Base-by-base conservation (phyloP, 2,888 invertebrate genomes). In the Tetragonisca angustula region DNA sequence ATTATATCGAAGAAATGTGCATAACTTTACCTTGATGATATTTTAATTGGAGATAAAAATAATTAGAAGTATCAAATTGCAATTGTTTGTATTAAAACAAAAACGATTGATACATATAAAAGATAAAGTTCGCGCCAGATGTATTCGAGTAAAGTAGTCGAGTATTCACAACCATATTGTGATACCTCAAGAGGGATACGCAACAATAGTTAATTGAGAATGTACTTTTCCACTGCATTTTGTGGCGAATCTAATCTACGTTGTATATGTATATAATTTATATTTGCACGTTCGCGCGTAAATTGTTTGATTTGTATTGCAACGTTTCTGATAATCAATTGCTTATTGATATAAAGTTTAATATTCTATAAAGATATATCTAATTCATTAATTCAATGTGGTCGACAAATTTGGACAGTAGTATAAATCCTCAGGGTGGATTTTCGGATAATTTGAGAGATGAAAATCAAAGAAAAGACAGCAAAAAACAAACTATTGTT, bases 401-500 rank as follows among this genome's bases (percentile, higher is more conserved):
- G 82, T 62, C 75, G 19, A 74, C 78, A 52, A 80, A 67, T 65
- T 80, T 24, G 62, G 69, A 84, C 54, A 72, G 4, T 13, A 79
- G 70, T 32, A 24, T n/a, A 50, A 68, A 50, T 17, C 52, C 65
- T 11, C 87, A 87, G 11, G 92, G 92, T 21, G 93, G 93, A 61
- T 93, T 92, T 75, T 79, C 92, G 85, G 88, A 92, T 64, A 86
- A 81, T n/a, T 80, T 75, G 50, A 32, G 4, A 79, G 43, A 67
- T 78, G 61, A 69, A 84, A 79, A 15, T 56, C 69, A 59, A 49
- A n/a, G 27, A 70, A 62, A 2, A 92, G 89, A 56, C 2, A 74
- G 5, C 90, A 87, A 68, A 86, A 92, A 15, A 64, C 92, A 93
- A 80, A 92, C 91, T 52, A 81, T 94, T 36, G 80, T 93, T 2